Evolutionary conservation across 2,888 invertebrate species (phyloP), one percentile per base, ranked within the genome.

Genomic region (Tromatobia lineatoria): DNA sequence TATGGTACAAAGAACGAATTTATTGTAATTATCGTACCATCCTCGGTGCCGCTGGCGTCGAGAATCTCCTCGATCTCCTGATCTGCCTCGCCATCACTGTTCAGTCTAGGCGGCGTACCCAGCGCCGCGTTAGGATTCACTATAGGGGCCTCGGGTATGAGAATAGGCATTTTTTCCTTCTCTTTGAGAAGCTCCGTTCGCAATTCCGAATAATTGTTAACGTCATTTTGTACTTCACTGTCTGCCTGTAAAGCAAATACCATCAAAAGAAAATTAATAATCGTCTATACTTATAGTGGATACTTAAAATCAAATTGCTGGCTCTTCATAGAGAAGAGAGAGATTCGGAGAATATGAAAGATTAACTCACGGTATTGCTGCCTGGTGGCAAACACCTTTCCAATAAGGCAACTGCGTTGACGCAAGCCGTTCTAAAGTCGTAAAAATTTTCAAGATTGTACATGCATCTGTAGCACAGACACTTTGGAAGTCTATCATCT

Each of bases 391-490:
- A 80, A 80, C 90, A 92, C 80, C 91, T 90, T 86, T 94, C 93
- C 73, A 94, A 88, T 69, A 93, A 86, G 38, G 91, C 91, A 50
- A 93, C 90, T 23, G 94, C 94, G 88, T 94, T 93, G 34, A 94
- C 92, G 87, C 94, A 94, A 45, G 93, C 93, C 61, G 93, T 94
- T 85, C 94, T 91, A 87, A 94, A 94, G 88, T 94, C 94, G 87
- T 94, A 94, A 90, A 94, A 94, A 87, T 94, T 94, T 88, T 94
- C 94, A 89, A 94, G 89, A 88, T 94, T 94, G 90, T 93, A 94
- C 91, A 94, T 94, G 87, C 94, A 94, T 77, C 94, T 91, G 88
- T 94, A 94, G 90, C 94, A 94, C 64, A 94, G 88, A 82, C 93
- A 94, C 89, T 94, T 94, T 73, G 94, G 94, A 75, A 94, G 88